Percentiles rank a stretch among this genome's conserved stretches.
Conservation (phyloP, 2,113 vertebrate species). For the Pavo muticus region DNA sequence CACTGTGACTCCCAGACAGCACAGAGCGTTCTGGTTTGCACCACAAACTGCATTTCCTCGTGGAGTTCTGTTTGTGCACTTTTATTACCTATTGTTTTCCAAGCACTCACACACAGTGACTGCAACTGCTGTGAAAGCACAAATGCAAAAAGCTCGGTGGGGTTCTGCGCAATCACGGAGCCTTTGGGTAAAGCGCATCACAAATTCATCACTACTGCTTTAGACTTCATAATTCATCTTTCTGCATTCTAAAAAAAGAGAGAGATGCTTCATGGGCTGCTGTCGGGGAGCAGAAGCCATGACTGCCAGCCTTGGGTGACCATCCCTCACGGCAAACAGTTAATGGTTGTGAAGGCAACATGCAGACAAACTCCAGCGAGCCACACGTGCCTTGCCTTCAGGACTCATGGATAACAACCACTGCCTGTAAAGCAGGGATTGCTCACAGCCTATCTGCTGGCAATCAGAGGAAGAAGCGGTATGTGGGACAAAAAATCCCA, state of each 20-base stretch:
- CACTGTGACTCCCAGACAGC: no score
- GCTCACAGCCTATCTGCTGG: neutral
- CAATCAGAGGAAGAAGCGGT: neutral
- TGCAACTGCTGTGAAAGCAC: neutral
- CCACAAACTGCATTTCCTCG: neutral
- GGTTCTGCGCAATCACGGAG: neutral
- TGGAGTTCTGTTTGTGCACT: neutral
- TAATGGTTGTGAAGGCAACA: neutral
- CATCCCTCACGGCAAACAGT: neutral
- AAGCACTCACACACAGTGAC: neutral
- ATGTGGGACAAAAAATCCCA: slow-evolving; percentile 29
- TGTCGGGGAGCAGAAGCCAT: neutral
- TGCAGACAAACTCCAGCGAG: neutral
- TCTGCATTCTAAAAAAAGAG: neutral
- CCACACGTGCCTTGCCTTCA: neutral
- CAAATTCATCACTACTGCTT: neutral
- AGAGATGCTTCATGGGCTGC: neutral
- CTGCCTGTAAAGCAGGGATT: neutral
- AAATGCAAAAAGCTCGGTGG: neutral
- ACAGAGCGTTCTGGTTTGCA: neutral
- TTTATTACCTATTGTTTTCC: slow-evolving; percentile 49
- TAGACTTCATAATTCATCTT: neutral
- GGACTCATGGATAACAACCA: neutral
- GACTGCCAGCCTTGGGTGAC: neutral
- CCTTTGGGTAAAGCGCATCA: neutral